These are phyloP conservation scores for Micromys minutus DNA, from an alignment of 2,113 vertebrate genomes.

Conservation along the genomic window DNA sequence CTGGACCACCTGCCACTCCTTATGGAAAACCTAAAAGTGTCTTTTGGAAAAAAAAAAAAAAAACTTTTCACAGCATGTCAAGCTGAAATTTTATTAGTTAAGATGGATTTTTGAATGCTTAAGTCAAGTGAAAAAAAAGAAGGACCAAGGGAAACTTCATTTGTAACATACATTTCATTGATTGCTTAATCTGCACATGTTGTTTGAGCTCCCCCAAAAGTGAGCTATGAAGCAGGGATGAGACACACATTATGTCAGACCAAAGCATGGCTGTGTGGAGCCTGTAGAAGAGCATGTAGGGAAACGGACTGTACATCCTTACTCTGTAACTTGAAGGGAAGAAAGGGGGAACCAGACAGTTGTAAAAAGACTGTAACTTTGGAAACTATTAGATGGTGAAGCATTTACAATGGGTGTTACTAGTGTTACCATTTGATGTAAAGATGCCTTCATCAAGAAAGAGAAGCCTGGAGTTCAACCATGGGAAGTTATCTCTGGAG, in stretches of 20 bases:
- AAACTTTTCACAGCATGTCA: constrained; percentile 16
- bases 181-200: not conserved
- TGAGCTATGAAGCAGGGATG: too few relatives aligned
- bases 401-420: too few relatives aligned
- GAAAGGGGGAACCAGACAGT: too few relatives aligned
- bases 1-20: not conserved
- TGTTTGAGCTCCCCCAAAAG: too few relatives aligned
- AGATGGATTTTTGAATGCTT: not conserved
- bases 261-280: not conserved
- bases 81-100: not conserved
- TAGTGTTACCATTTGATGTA: not conserved
- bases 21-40: constrained; percentile 35
- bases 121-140: not conserved
- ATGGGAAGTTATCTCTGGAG: not conserved
- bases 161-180: not conserved
- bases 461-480: not conserved
- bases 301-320: not conserved
- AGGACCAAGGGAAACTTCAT: not conserved
- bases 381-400: not conserved
- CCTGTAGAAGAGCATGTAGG: not conserved
- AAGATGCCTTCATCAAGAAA: not conserved
- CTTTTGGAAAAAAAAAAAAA: not conserved
- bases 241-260: not conserved
- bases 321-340: not conserved
- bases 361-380: not conserved